phyloP scores from a whole-genome alignment of 2,797 vertebrate species.

The Dermochelys coriacea region DNA sequence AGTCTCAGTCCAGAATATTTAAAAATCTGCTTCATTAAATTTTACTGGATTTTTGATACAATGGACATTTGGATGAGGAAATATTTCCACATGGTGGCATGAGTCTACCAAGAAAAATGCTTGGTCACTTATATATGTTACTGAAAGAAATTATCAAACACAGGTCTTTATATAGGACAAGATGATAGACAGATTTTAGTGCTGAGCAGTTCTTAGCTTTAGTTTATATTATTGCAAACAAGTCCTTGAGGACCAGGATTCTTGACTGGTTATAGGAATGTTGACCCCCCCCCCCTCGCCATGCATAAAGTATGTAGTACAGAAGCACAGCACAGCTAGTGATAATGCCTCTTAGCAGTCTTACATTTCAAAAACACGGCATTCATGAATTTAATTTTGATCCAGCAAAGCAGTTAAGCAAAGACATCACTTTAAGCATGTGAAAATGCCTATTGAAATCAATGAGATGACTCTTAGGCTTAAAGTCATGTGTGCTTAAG shows the following conservation, averaged over 20 bases:
- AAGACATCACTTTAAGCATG: neutral
- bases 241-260: neutral
- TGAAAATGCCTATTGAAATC: neutral
- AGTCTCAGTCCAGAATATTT: neutral
- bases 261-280: neutral
- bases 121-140: rapidly evolving
- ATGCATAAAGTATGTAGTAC: neutral
- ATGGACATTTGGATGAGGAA: neutral
- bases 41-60: neutral
- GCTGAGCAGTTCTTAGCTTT: neutral
- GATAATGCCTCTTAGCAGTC: neutral
- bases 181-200: neutral
- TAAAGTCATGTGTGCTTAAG: neutral
- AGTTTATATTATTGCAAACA: neutral
- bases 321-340: neutral
- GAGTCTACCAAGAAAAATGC: neutral
- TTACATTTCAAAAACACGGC: too few species aligned
- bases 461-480: neutral
- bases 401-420: neutral
- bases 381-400: neutral
- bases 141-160: neutral
- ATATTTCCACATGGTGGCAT: neutral
- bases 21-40: neutral
- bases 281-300: too few species aligned
- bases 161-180: neutral